Conservation (phyloP, 2,888 invertebrate species). For the Watsonalla cultraria region DNA sequence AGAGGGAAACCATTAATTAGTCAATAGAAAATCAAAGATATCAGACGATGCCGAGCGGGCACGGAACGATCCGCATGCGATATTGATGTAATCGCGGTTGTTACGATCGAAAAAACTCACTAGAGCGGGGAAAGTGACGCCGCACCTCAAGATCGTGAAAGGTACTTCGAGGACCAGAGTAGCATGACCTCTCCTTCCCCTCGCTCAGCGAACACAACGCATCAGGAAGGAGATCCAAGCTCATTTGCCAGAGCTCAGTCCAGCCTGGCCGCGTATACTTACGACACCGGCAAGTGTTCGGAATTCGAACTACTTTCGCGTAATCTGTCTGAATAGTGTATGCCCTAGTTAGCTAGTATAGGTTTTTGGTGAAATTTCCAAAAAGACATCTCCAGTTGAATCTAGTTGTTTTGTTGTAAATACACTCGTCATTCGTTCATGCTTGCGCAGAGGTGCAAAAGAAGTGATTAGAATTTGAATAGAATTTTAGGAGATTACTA, state of each 20-base stretch:
- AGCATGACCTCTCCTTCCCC: constrained; percentile 45
- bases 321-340: constrained; percentile 66
- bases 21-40: constrained; percentile 11
- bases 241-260: constrained; percentile 49
- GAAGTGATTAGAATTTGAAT: background rate
- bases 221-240: constrained; percentile 22
- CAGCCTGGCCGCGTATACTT: constrained; percentile 53
- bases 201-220: constrained; percentile 19
- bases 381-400: background rate
- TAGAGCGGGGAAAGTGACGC: constrained; percentile 74
- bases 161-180: constrained; percentile 62
- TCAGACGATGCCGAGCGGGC: constrained; percentile 35
- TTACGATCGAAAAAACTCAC: constrained; percentile 74
- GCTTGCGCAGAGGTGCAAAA: background rate
- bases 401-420: background rate
- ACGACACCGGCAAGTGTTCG: constrained; percentile 64
- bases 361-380: constrained; percentile 18
- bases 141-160: constrained; percentile 71
- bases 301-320: constrained; percentile 77
- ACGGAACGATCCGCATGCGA: constrained; percentile 65
- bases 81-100: constrained; percentile 71
- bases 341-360: constrained; percentile 48
- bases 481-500: no score
- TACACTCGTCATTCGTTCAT: background rate
- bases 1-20: background rate